Evolutionary conservation across 1,140 invertebrate species (phyloP), one percentile per base, ranked within the genome.

Genomic region (Nomia melanderi): DNA sequence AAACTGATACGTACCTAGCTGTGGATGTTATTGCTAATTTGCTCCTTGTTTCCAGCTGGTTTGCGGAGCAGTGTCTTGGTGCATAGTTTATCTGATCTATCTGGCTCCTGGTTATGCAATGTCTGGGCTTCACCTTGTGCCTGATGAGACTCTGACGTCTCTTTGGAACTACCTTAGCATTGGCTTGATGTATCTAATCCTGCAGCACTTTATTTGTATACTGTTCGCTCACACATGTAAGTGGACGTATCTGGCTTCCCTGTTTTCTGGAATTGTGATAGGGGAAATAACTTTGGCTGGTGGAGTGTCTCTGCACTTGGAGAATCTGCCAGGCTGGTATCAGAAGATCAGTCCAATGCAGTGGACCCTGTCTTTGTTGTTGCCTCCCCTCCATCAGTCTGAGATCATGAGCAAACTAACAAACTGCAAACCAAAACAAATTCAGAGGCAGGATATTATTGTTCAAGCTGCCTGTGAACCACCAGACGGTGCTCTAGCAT

Each of bases 81-180:
- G 91, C 91, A 77, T 94, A 94, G 94, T 97, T 7, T 97, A 96
- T 93, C 82, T 97, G 65, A 95, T 96, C 1, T 98, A 96, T 88
- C 87, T 97, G 27, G 94, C 97, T 33, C 97, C 97, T 23, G 96
- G 96, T 17, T 98, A 97, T 88, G 96, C 96, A 25, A 98, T 98
- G 97, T 95, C 96, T 12, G 97, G 97, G 0, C 92, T 98, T 0
- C 93, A 94, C 50, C 54, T 92, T 1, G 86, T 88, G 1, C 82
- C 88, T 0, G 90, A 92, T 27, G 91, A 92, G 23, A 91, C 90
- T 63, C 78, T 92, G 3, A 90, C 87, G 4, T 90, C 89, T 0
- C 33, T 92, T 0, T 92, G 91, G 90, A 85, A 90, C 73, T 88
- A 92, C 36, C 78, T 91, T 3, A 79, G 81, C 3, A 83, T 87